These are phyloP conservation scores for Galbula dea DNA, from an alignment of 2,113 vertebrate species.

Conservation along the genomic window DNA sequence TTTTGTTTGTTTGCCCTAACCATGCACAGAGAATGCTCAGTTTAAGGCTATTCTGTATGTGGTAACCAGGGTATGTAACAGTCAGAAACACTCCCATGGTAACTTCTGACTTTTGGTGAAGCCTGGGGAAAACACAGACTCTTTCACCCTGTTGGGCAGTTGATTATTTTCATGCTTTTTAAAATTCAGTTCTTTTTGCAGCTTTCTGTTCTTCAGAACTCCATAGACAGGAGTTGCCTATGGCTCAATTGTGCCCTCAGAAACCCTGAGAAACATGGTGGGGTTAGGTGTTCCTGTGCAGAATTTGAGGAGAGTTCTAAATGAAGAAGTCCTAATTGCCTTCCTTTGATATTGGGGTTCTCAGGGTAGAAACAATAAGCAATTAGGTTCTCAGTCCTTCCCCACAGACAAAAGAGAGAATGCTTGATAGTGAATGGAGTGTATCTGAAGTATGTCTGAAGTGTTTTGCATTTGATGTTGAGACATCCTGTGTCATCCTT, in stretches of 20 bases:
- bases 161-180: background rate
- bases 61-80: background rate
- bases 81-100: accelerated
- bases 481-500: background rate
- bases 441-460: background rate
- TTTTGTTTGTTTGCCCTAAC: background rate
- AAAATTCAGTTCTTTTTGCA: background rate
- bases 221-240: background rate
- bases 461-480: background rate
- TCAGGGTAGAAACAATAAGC: background rate
- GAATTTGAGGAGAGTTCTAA: background rate
- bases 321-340: background rate
- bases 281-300: background rate
- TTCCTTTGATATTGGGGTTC: background rate
- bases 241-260: background rate
- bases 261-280: background rate
- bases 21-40: background rate
- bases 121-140: background rate
- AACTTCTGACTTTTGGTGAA: background rate
- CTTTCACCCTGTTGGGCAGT: background rate
- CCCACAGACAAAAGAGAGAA: background rate
- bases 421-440: background rate
- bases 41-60: background rate
- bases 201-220: background rate
- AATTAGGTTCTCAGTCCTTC: background rate